Base-by-base conservation (phyloP, 92 coral and sea anemone species). In the Porites evermanni region DNA sequence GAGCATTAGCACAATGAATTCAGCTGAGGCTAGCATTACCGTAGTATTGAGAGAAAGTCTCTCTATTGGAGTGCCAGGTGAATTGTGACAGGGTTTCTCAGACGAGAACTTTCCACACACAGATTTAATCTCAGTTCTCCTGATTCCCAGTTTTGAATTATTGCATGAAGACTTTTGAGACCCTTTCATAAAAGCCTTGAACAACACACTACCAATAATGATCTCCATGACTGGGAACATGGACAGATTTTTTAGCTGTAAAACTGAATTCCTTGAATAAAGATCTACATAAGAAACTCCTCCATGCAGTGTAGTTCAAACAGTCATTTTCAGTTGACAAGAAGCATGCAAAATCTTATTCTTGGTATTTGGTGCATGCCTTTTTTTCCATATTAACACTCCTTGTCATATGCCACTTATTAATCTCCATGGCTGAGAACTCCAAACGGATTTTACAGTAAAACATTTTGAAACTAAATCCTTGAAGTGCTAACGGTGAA, bases 1-100 rank as follows among this genome's bases (percentile, higher is more conserved):
- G 2, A 76, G 14, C 7, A 53, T 8, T 54, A 3, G 56, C 52
- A 14, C 26, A 74, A 23, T 7, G 47, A 52, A 20, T 20, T 18
- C 63, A 80, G 6, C n/a, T 4, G 17, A 72, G 29, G 61, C 13
- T 17, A 26, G 20, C 19, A 64, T 75, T 87, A 85, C 88, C 88
- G 88, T 85, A 2, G 88, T 85, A 20, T 67, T 50, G 13, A 85
- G 84, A 21, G 88, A 85, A 18, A 85, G 84, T 53, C 83, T 85
- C 44, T 85, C 88, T 67, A 67, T 65, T 10, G 88, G 88, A 2
- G 88, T 85, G n/a, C 83, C 77, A 47, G 88, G 83, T 9, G n/a
- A 58, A 53, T 85, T 85, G 70, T 85, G 88, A 10, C 76, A 61
- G 13, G 16, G 47, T 68, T 78, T 78, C 29, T 63, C 71, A 61